phyloP scores from a whole-genome alignment of 2,113 vertebrate species.

The Scalopus aquaticus region DNA sequence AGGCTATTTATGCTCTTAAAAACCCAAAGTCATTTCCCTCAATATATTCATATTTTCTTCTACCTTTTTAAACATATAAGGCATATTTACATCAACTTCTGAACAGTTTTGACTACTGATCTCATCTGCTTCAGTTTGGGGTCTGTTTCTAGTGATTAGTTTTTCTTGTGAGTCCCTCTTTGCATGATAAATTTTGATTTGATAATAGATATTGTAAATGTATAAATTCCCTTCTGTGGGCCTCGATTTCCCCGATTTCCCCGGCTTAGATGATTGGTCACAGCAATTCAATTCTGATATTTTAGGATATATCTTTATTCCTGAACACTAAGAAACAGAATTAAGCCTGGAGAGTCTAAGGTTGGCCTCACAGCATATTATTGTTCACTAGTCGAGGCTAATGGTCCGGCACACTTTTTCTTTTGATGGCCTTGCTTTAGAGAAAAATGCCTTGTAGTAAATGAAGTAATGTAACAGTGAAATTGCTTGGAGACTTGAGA shows the following conservation, averaged over 20 bases:
- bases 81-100: neutral
- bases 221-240: neutral
- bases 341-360: neutral
- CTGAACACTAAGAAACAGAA: neutral
- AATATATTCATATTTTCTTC: neutral
- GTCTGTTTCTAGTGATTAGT: neutral
- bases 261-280: neutral
- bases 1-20: no score
- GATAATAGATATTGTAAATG: neutral
- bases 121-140: neutral
- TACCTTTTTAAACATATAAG: neutral
- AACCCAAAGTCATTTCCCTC: neutral
- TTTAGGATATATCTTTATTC: neutral
- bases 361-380: conserved; percentile 6
- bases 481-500: neutral
- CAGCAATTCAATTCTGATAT: conserved; percentile 8
- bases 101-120: neutral
- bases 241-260: neutral
- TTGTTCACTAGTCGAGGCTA: conserved; percentile 9
- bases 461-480: neutral
- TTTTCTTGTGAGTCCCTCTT: neutral
- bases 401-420: neutral
- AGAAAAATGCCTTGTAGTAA: conserved; percentile 24
- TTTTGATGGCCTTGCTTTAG: conserved; percentile 38
- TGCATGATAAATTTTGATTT: conserved; percentile 11